phyloP scores from a whole-genome alignment of 2,888 invertebrate species.

The Melieria omissa region DNA sequence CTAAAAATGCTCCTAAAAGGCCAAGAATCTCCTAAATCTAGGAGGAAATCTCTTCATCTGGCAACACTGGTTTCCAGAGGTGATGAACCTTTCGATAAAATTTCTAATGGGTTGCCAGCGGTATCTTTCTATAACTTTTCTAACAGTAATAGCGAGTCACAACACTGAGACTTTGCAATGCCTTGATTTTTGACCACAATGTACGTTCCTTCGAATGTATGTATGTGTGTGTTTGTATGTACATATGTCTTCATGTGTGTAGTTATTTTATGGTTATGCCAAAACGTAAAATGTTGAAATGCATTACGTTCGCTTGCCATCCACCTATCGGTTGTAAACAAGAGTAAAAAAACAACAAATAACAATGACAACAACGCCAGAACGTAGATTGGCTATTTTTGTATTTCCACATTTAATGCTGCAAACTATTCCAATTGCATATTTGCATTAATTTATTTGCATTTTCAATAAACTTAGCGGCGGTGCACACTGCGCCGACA shows the following conservation, averaged over 20 bases:
- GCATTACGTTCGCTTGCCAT: background rate
- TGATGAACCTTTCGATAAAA: too few relatives aligned
- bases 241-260: background rate
- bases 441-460: constrained; percentile 8
- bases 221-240: background rate
- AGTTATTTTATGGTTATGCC: background rate
- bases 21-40: too few relatives aligned
- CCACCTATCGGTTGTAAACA: background rate
- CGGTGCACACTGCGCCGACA: too few relatives aligned
- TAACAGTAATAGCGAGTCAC: too few relatives aligned
- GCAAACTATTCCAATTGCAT: background rate
- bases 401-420: background rate
- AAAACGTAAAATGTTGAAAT: background rate
- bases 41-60: too few relatives aligned
- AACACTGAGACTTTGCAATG: too few relatives aligned
- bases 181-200: background rate
- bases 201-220: background rate
- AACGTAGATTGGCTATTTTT: background rate
- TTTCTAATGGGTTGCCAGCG: too few relatives aligned
- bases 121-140: too few relatives aligned
- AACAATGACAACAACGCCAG: too few relatives aligned
- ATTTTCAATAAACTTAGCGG: background rate
- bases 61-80: too few relatives aligned
- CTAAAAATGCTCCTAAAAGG: too few relatives aligned
- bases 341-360: background rate